Base-by-base conservation (phyloP, 1,140 invertebrate genomes). In the Cydia pomonella region DNA sequence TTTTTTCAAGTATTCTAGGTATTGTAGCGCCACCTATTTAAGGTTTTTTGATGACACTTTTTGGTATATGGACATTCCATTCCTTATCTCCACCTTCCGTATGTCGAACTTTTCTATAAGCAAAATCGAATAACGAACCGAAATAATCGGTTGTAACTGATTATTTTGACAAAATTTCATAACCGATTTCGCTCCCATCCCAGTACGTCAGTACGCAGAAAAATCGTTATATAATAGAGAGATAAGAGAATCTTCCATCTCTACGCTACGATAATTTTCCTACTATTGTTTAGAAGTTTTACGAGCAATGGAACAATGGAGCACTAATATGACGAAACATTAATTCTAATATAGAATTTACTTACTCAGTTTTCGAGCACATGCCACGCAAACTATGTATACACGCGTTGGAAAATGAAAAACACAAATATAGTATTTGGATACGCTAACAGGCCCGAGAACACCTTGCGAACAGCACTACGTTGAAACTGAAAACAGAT, bases 281-380 rank as follows among this genome's bases (percentile, higher is more conserved):
- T 18, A 5, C 50, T 9, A 53, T 53, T 59, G 53, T 59, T 59
- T 59, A 18, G 50, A 53, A 53, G 41, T 16, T 18, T 59, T 10
- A 23, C 12, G 16, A 23, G 53, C n/a, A 59, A 59, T 44, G 41
- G 12, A 23, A 59, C 53, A 59, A 59, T 59, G 21, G 53, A 59
- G 18, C 53, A 59, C 53, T 59, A 59, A 23, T 59, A 59, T 59
- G 18, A 59, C 21, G 53, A 23, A 59, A 59, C 50, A 18, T 53
- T 18, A n/a, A 53, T 59, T 23, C 0, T 23, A 59, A n/a, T 23
- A 23, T 18, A 50, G 1, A 10, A 71, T 25, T 16, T 25, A 78
- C 79, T 80, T 47, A 80, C 79, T 75, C 63, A 18, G 77, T 59
- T n/a, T 80, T 74, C 25, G 79, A 72, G 63, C 75, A 78, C 79